Evolutionary conservation across 2,888 invertebrate genomes (phyloP).

Genomic region (Stenichneumon culpator): DNA sequence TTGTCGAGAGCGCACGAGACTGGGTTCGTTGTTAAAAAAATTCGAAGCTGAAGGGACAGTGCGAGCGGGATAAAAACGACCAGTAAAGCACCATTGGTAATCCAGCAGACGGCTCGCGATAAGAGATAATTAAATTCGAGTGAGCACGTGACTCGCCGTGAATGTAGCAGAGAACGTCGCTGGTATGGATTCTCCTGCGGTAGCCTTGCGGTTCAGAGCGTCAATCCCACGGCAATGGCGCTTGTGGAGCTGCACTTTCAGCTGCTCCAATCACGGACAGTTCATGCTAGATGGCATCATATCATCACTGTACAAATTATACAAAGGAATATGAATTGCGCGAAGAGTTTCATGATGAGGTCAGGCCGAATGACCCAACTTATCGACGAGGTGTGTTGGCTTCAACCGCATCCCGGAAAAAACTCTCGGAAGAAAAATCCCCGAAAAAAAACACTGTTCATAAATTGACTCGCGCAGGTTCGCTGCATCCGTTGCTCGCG

Average conservation of each 20-base stretch:
- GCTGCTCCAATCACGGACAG: background rate
- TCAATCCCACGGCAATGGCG: conserved; percentile 33
- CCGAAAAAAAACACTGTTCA: too few species aligned
- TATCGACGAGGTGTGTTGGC: too few species aligned
- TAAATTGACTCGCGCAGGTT: too few species aligned
- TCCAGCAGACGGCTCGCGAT: conserved; percentile 45
- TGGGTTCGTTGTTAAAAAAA: background rate
- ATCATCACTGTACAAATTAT: background rate
- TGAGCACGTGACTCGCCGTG: conserved; percentile 37
- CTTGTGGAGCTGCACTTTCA: background rate
- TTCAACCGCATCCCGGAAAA: too few species aligned
- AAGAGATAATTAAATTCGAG: conserved; percentile 64
- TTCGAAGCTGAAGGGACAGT: background rate
- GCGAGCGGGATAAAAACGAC: conserved; percentile 4
- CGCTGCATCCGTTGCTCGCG: too few species aligned
- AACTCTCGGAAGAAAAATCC: too few species aligned
- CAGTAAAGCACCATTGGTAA: conserved; percentile 58
- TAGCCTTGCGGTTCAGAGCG: conserved; percentile 17
- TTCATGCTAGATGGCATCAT: conserved; percentile 8
- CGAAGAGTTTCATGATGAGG: too few species aligned
- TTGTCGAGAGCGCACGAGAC: background rate
- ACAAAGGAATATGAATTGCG: too few species aligned
- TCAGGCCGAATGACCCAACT: too few species aligned
- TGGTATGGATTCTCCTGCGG: conserved; percentile 49
- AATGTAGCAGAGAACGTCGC: conserved; percentile 41